Conservation (phyloP, 37 sponge, comb jelly and placozoan species). For the Crambe crambe region DNA sequence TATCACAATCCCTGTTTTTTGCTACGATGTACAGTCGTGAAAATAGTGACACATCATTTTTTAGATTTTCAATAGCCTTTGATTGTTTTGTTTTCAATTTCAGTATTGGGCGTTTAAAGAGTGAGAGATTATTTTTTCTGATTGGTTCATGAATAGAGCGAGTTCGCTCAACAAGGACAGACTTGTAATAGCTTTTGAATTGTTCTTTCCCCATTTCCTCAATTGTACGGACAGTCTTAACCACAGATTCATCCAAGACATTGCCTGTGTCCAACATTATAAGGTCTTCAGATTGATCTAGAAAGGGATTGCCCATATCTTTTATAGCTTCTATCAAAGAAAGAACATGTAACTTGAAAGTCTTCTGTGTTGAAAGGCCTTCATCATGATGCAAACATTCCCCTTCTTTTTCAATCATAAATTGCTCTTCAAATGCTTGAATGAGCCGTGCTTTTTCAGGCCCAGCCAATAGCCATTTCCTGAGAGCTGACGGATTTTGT, state of each 20-base stretch:
- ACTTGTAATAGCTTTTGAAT: neutral
- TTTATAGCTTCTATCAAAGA: neutral
- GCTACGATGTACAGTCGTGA: neutral
- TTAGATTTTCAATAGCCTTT: neutral
- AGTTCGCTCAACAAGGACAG: neutral
- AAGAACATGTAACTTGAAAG: neutral
- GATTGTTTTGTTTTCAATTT: neutral
- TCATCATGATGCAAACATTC: neutral
- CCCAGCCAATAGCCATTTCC: neutral
- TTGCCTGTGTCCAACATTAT: neutral
- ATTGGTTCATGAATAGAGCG: neutral
- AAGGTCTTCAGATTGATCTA: slow-evolving; percentile 1
- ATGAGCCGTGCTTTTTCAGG: neutral
- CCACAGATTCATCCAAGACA: slow-evolving; percentile 4
- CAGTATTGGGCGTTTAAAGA: neutral
- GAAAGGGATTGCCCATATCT: slow-evolving; percentile 1
- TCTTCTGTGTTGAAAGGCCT: neutral
- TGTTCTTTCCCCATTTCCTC: neutral
- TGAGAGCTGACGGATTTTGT: neutral
- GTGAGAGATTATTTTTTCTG: neutral
- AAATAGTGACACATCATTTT: neutral
- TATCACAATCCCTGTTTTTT: neutral
- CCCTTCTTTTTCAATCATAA: neutral
- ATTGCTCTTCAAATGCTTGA: neutral
- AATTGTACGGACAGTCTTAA: neutral